These are phyloP conservation scores for Drosophila nasuta DNA, from an alignment of 1,140 invertebrate species.

Conservation along the genomic window DNA sequence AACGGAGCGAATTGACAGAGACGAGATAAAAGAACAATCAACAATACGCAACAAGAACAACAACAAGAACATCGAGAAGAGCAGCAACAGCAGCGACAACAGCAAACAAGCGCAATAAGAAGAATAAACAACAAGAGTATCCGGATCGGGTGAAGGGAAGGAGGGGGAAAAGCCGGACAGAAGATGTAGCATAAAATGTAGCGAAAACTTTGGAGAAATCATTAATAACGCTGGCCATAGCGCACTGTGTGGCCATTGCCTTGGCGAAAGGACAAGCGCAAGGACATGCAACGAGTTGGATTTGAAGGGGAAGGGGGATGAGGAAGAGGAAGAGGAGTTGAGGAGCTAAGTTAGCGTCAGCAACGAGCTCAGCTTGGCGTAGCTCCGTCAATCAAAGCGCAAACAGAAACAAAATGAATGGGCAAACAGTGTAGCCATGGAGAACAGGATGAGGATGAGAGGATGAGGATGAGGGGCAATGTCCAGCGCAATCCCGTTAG, in stretches of 20 bases:
- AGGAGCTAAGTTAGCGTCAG: slow-evolving; percentile 3
- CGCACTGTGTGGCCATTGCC: slow-evolving; percentile 65
- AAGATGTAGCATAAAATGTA: slow-evolving; percentile 81
- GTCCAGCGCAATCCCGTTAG: slow-evolving; percentile 29
- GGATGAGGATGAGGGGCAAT: slow-evolving; percentile 7
- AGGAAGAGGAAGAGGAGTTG: background rate
- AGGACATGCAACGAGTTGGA: slow-evolving; percentile 68
- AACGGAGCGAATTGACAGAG: slow-evolving; percentile 80
- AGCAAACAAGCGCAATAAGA: slow-evolving; percentile 26
- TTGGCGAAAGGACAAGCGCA: slow-evolving; percentile 78
- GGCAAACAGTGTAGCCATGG: slow-evolving; percentile 64
- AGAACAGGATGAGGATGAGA: background rate
- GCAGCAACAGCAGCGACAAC: background rate
- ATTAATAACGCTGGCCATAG: slow-evolving; percentile 78
- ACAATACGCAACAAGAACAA: slow-evolving; percentile 58
- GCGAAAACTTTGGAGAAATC: slow-evolving; percentile 83
- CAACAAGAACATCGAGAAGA: slow-evolving; percentile 19
- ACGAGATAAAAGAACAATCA: slow-evolving; percentile 83
- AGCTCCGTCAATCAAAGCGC: slow-evolving; percentile 81
- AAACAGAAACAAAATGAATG: slow-evolving; percentile 84
- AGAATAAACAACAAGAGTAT: slow-evolving; percentile 34
- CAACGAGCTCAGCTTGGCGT: slow-evolving; percentile 54
- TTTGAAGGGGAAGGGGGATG: background rate
- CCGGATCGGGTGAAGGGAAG: background rate
- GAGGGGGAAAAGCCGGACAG: slow-evolving; percentile 21